A percentile compares a stretch with the other conserved stretches of the same genome.
Conservation (phyloP, 53 echinoderm and acorn worm species). For the Astropecten irregularis region DNA sequence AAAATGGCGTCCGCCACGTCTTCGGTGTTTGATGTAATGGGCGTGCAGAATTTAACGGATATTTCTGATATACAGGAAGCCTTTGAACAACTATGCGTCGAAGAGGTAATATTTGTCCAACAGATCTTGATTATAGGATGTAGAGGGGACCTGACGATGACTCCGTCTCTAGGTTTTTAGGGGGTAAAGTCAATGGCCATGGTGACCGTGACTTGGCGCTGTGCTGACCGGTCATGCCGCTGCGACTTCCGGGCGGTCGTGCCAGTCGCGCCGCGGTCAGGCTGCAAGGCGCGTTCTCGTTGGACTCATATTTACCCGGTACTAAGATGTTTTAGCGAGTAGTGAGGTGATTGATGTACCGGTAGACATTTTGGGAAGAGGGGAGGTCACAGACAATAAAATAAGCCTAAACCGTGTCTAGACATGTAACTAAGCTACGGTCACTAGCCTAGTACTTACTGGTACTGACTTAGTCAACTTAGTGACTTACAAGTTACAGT, state of each 20-base stretch:
- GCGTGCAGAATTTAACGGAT: conserved; percentile 87
- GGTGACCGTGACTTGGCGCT: neutral
- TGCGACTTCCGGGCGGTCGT: neutral
- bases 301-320: too few species aligned
- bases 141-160: neutral
- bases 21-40: conserved; percentile 42
- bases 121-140: neutral
- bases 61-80: conserved; percentile 91
- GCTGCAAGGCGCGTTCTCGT: too few species aligned
- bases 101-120: conserved; percentile 68
- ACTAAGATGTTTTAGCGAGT: too few species aligned
- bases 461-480: too few species aligned
- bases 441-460: too few species aligned
- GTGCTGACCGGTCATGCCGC: neutral
- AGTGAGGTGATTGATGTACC: too few species aligned
- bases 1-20: conserved; percentile 99
- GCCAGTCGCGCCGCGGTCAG: neutral
- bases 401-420: too few species aligned
- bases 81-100: conserved; percentile 72
- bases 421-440: too few species aligned
- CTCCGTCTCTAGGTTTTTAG: neutral
- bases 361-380: too few species aligned
- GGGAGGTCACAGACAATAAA: too few species aligned
- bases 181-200: neutral
- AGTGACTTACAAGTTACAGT: too few species aligned